Conservation (phyloP, 2,113 vertebrate species). For the Mionectes macconnelli region DNA sequence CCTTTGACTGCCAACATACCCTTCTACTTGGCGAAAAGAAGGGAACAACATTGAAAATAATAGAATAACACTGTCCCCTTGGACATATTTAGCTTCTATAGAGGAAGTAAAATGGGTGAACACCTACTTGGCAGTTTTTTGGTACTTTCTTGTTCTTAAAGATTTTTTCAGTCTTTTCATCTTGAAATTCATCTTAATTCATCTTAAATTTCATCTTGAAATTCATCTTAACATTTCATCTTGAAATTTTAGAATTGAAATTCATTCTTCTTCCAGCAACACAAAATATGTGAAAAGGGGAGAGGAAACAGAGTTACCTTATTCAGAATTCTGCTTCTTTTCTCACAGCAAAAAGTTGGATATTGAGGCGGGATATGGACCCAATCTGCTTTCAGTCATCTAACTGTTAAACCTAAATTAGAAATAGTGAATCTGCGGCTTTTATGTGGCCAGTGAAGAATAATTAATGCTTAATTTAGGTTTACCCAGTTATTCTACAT, state of each 20-base stretch:
- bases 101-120: background rate
- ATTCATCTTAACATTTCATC: background rate
- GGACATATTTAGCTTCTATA: background rate
- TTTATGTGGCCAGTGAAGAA: background rate
- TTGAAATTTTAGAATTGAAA: background rate
- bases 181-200: too few relatives aligned
- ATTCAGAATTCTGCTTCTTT: background rate
- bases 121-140: background rate
- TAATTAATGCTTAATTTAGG: background rate
- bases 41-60: background rate
- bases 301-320: background rate
- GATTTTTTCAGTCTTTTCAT: background rate
- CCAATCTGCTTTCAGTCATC: background rate
- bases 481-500: background rate
- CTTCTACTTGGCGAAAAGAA: background rate
- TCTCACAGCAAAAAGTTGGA: background rate
- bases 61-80: background rate
- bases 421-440: background rate
- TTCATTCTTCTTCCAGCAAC: background rate
- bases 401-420: background rate
- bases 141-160: background rate
- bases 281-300: background rate
- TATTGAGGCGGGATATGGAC: background rate
- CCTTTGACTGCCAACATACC: background rate
- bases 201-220: background rate